phyloP scores from a whole-genome alignment of 2,888 invertebrate species.

The Sericinus montela region DNA sequence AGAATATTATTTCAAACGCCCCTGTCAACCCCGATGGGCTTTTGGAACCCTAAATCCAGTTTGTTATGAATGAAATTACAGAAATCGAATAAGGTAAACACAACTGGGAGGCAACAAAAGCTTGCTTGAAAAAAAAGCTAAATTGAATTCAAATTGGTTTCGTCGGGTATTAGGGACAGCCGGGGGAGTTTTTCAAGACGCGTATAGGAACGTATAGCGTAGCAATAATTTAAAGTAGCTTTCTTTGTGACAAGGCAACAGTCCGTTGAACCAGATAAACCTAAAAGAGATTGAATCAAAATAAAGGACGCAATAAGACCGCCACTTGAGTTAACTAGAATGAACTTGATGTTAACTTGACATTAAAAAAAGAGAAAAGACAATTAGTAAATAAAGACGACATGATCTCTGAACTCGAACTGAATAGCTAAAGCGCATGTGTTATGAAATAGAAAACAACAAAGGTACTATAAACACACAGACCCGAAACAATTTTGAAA shows the following conservation, averaged over 20 bases:
- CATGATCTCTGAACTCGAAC: too few relatives aligned
- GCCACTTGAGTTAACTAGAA: slow-evolving; percentile 12
- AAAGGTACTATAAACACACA: too few relatives aligned
- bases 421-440: too few relatives aligned
- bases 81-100: slow-evolving; percentile 80
- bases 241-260: slow-evolving; percentile 61
- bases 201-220: slow-evolving; percentile 50
- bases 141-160: slow-evolving; percentile 80
- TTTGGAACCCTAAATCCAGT: slow-evolving; percentile 77
- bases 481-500: too few relatives aligned
- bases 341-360: too few relatives aligned
- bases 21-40: slow-evolving; percentile 76
- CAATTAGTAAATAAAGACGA: too few relatives aligned
- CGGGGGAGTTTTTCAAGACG: slow-evolving; percentile 69
- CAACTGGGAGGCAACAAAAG: slow-evolving; percentile 78
- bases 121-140: slow-evolving; percentile 75
- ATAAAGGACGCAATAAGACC: slow-evolving; percentile 39
- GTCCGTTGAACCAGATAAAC: slow-evolving; percentile 48
- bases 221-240: slow-evolving; percentile 70
- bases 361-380: too few relatives aligned
- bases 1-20: slow-evolving; percentile 79
- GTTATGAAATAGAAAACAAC: too few relatives aligned
- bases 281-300: slow-evolving; percentile 55
- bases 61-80: slow-evolving; percentile 80
- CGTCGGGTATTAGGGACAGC: slow-evolving; percentile 76